Evolutionary conservation across 2,113 vertebrate species (phyloP).

Genomic region (Cyanoramphus novaezelandiae): DNA sequence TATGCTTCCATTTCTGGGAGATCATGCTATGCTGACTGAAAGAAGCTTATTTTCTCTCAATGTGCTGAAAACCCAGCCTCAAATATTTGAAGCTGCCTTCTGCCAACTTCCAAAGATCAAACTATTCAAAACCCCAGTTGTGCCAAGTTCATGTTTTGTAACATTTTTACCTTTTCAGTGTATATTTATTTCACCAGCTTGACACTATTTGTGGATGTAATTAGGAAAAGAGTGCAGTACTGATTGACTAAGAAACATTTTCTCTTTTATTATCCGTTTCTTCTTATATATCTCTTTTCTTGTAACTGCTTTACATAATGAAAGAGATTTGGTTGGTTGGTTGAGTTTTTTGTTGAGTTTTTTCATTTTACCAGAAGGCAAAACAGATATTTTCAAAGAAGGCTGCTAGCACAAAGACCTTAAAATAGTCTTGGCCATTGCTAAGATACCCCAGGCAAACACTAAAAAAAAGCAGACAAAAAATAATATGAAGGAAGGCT

Average conservation of each 20-base stretch:
- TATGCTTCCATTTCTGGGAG: background rate
- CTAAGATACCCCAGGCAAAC: background rate
- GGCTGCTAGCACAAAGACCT: background rate
- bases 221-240: background rate
- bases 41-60: background rate
- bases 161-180: background rate
- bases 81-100: background rate
- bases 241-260: background rate
- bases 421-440: background rate
- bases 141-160: background rate
- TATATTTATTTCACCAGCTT: background rate
- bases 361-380: background rate
- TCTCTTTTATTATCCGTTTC: background rate
- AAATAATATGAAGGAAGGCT: slow-evolving; percentile 15
- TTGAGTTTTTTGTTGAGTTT: background rate
- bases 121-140: background rate
- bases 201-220: background rate
- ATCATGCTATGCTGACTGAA: background rate
- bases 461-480: background rate
- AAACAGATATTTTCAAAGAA: background rate
- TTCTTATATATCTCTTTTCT: background rate
- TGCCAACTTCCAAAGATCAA: background rate
- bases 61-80: background rate
- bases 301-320: slow-evolving; percentile 1
- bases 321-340: background rate